A percentile compares a stretch with the other conserved stretches of the same genome.
Evolutionary conservation across 2,888 invertebrate genomes (phyloP).

Genomic region (Lasius fuliginosus): DNA sequence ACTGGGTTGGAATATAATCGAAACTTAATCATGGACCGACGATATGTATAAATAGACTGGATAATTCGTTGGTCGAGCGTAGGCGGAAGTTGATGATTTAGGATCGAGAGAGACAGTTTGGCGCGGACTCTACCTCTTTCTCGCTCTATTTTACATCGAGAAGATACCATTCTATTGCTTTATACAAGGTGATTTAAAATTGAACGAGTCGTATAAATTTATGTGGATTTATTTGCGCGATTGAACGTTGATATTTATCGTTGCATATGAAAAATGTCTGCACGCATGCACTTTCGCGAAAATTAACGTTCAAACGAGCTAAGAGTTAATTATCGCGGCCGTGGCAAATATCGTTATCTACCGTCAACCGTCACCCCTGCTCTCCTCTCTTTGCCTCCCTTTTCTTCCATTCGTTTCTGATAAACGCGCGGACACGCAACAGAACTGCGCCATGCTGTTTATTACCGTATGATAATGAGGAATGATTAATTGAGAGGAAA

Average conservation of each 20-base stretch:
- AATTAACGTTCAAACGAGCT: conserved; percentile 63
- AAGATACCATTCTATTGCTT: not conserved
- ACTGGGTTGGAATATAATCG: conserved; percentile 65
- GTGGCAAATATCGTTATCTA: conserved; percentile 68
- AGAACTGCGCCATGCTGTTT: conserved; percentile 68
- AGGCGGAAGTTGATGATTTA: conserved; percentile 32
- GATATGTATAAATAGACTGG: conserved; percentile 34
- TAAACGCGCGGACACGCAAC: conserved; percentile 73
- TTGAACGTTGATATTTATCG: conserved; percentile 1
- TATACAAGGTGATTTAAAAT: not conserved
- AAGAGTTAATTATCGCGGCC: conserved; percentile 73
- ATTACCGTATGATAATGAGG: conserved; percentile 71
- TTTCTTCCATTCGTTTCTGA: conserved; percentile 53
- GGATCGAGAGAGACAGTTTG: conserved; percentile 1
- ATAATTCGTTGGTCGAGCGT: conserved; percentile 16
- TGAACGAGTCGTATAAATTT: not conserved
- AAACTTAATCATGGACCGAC: conserved; percentile 37
- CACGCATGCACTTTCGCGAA: not conserved
- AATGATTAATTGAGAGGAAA: conserved; percentile 35
- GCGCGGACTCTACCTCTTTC: not conserved
- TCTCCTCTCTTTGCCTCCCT: conserved; percentile 20
- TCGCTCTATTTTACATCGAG: not conserved
- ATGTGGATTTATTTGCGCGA: not conserved
- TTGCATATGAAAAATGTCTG: not conserved
- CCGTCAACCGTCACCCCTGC: conserved; percentile 53